Percentiles rank a stretch among this genome's conserved stretches.
These are phyloP conservation scores for Mustela nigripes DNA, from an alignment of 2,113 vertebrate genomes.

Conservation along the genomic window DNA sequence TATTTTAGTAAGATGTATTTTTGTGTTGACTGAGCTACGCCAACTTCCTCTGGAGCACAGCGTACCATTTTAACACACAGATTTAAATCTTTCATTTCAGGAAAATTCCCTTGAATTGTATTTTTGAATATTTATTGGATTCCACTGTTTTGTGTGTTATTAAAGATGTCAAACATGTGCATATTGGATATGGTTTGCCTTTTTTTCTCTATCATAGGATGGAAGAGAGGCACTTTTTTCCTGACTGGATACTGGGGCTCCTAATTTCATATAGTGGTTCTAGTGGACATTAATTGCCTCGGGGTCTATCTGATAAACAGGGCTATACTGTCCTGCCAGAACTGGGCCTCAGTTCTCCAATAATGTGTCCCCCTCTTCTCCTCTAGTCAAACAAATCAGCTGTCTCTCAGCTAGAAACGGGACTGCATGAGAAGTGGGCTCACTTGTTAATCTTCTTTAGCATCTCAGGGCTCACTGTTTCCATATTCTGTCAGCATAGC, in stretches of 20 bases:
- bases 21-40: conserved; percentile 15
- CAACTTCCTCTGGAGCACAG: not conserved
- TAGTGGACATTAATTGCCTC: not conserved
- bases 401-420: not conserved
- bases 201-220: not conserved
- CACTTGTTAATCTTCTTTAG: not conserved
- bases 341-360: not conserved
- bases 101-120: not conserved
- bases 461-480: not conserved
- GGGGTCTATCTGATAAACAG: not conserved
- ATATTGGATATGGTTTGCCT: not conserved
- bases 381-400: not conserved
- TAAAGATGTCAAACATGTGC: not conserved
- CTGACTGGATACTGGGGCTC: not conserved
- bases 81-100: not conserved
- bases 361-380: not conserved
- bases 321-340: not conserved
- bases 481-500: not conserved
- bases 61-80: not conserved
- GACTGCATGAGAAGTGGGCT: not conserved
- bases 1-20: conserved; percentile 15
- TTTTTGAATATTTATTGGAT: conserved; percentile 18
- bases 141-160: not conserved
- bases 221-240: not conserved
- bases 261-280: not conserved